Conservation (phyloP, 2,113 vertebrate genomes). For the Macheiramphus alcinus region DNA sequence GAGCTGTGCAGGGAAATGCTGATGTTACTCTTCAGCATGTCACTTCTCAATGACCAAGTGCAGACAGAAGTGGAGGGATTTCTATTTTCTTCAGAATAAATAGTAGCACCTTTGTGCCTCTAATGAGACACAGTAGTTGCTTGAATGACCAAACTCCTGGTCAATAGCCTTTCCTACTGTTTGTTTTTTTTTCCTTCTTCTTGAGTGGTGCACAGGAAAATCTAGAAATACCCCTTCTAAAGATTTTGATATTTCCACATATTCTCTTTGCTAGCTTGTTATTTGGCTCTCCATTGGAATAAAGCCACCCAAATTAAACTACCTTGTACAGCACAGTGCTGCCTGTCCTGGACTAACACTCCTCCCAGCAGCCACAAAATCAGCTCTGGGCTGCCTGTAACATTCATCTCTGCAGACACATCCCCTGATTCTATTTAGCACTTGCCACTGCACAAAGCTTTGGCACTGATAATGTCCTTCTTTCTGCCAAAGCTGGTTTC, state of each 20-base stretch:
- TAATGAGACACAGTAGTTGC: background rate
- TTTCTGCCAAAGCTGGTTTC: background rate
- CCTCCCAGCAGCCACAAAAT: background rate
- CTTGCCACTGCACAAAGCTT: background rate
- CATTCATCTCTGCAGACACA: background rate
- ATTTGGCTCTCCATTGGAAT: background rate
- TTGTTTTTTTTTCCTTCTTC: accelerated
- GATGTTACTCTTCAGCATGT: background rate
- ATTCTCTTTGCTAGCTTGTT: background rate
- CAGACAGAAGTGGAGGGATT: background rate
- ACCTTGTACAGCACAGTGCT: background rate
- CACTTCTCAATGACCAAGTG: background rate
- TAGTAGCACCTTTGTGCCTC: background rate
- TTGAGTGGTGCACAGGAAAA: background rate
- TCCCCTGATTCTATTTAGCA: background rate
- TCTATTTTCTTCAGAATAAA: background rate
- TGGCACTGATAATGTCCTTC: background rate
- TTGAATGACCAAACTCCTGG: background rate
- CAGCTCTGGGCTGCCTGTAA: background rate
- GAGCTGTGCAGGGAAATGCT: background rate
- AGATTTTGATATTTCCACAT: background rate
- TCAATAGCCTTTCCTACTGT: background rate
- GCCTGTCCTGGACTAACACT: background rate
- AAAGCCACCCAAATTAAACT: background rate
- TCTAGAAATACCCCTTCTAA: background rate